Evolutionary conservation across 2,888 invertebrate genomes (phyloP).

Genomic region (Ametastegia equiseti): DNA sequence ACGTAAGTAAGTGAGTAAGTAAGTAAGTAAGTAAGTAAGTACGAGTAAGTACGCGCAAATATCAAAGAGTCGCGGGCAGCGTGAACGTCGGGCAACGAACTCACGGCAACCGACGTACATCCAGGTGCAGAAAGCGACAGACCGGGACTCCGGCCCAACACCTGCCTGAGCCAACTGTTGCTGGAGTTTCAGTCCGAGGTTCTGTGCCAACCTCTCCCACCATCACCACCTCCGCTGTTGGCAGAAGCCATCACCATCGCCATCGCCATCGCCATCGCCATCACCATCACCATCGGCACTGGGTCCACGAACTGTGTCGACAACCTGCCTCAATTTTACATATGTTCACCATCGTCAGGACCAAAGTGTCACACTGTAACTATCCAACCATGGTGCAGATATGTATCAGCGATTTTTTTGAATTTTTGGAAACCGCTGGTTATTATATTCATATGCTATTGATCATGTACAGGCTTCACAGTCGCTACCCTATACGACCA

Average conservation of each 20-base stretch:
- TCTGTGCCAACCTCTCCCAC: constrained; percentile 49
- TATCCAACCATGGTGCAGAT: not conserved
- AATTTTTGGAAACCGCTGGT: too few relatives aligned
- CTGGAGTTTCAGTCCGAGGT: constrained; percentile 30
- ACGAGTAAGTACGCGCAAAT: too few relatives aligned
- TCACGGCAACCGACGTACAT: constrained; percentile 64
- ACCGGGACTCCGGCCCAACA: constrained; percentile 60
- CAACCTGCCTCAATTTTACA: constrained; percentile 41
- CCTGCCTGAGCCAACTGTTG: constrained; percentile 51
- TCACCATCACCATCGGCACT: constrained; percentile 21
- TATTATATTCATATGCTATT: too few relatives aligned
- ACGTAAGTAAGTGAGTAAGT: not conserved
- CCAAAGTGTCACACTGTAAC: constrained; percentile 9
- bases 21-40: too few relatives aligned
- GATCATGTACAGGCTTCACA: too few relatives aligned
- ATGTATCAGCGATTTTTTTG: too few relatives aligned
- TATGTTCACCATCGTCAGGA: constrained; percentile 2
- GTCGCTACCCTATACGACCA: too few relatives aligned
- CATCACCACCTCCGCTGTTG: constrained; percentile 48
- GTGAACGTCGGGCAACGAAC: constrained; percentile 71
- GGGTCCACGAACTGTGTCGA: constrained; percentile 44
- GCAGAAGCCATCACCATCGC: constrained; percentile 5
- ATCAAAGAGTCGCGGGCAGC: constrained; percentile 32
- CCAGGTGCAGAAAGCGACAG: constrained; percentile 61
- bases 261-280: constrained; percentile 4